These are phyloP conservation scores for Sitodiplosis mosellana DNA, from an alignment of 1,140 invertebrate genomes.

Conservation along the genomic window DNA sequence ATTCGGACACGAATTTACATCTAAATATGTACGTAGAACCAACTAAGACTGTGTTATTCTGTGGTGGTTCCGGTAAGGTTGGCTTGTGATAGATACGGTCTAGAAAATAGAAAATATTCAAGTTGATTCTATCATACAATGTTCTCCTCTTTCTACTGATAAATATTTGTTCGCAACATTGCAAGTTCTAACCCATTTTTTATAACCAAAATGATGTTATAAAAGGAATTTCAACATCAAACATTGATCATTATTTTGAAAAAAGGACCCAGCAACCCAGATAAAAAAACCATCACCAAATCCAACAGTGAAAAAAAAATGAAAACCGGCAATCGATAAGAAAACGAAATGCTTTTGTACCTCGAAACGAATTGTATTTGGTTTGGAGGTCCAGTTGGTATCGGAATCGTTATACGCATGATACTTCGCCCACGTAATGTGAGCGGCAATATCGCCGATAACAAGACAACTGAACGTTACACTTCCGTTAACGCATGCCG, in stretches of 20 bases:
- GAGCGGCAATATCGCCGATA: constrained; percentile 50
- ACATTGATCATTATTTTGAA: no score
- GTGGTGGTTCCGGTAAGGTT: constrained; percentile 47
- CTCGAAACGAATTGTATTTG: constrained; percentile 10
- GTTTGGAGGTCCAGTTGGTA: constrained; percentile 31
- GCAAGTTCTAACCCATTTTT: no score
- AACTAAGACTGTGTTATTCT: constrained; percentile 49
- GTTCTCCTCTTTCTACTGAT: constrained; percentile 4
- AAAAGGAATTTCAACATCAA: no score
- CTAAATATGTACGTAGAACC: constrained; percentile 46
- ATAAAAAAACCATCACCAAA: not conserved
- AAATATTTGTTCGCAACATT: no score
- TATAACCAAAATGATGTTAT: no score
- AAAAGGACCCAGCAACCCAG: no score
- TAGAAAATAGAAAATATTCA: constrained; percentile 28
- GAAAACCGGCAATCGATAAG: constrained; percentile 5
- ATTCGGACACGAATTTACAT: constrained; percentile 57
- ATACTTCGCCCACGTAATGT: constrained; percentile 47
- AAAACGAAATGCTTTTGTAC: not conserved
- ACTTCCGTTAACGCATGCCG: constrained; percentile 46
- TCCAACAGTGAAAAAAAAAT: no score
- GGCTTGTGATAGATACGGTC: constrained; percentile 56
- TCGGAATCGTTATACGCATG: constrained; percentile 28
- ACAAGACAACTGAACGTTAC: constrained; percentile 53
- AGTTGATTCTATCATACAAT: not conserved